Evolutionary conservation across 2,888 invertebrate species (phyloP), one percentile per base, ranked within the genome.

Genomic region (Cryptocephalus moraei): DNA sequence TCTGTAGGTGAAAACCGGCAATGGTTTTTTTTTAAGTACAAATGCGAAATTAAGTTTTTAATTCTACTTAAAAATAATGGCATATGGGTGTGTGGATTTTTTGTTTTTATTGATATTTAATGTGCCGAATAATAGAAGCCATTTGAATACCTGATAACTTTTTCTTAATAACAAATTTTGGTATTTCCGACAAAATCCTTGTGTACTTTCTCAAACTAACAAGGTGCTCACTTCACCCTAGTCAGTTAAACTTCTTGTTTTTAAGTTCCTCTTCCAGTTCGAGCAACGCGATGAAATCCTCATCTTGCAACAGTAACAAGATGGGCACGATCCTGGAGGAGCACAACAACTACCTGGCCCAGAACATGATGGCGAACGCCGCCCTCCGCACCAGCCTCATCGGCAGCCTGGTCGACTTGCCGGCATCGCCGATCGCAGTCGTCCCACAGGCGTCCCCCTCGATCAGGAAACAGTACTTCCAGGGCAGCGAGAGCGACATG

Each of bases 301-400:
- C 60, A 3, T 59, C 62, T 9, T 53, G 54, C 12, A 60, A 50
- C 42, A 55, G 61, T n/a, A 60, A 57, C 32, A 60, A 58, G 46
- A 59, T 65, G 56, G 57, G 54, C 11, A 60, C 63, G n/a, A 66
- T 63, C 33, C 62, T 62, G 1, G 64, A 65, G 46, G 68, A 70
- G 50, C 64, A 66, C 46, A 66, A 58, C 48, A 69, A 59, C 43
- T 68, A 70, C 47, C 55, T 69, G 36, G 65, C 64, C 4, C 67
- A 69, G 50, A 71, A 71, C 51, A 52, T 67, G 44, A 66, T 64
- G 58, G 70, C 66, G 1, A 71, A 71, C 47, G 69, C 66, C 4
- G 68, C 61, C 3, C 50, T 71, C 32, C 60, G 71, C 4, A 59
- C 65, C 22, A 68, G 67, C 47, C 53, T 66, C 13, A 50, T 68